These are phyloP conservation scores for Hipparchia sbordonii DNA, from an alignment of 2,888 invertebrate genomes.

Conservation along the genomic window DNA sequence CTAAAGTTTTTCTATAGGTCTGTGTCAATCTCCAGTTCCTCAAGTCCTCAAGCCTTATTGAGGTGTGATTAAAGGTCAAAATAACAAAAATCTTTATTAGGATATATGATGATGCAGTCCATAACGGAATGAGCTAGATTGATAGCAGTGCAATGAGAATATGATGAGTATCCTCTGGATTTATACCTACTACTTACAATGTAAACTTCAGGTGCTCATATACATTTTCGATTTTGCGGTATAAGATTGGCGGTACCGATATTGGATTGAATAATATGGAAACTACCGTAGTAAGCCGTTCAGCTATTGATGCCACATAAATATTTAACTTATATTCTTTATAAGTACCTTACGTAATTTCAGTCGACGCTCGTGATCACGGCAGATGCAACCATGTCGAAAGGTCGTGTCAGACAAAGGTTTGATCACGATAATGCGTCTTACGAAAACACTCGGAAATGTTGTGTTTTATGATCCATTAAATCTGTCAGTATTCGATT, in stretches of 20 bases:
- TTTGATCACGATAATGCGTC: constrained; percentile 17
- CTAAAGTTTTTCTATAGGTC: too few species aligned
- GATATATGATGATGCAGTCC: neutral
- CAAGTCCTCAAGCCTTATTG: neutral
- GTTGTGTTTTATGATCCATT: neutral
- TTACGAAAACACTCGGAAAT: constrained; percentile 19
- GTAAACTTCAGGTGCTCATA: neutral
- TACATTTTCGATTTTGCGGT: neutral
- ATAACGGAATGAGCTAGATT: neutral
- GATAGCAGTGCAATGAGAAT: neutral
- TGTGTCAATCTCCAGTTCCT: too few species aligned
- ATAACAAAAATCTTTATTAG: too few species aligned
- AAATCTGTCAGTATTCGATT: neutral
- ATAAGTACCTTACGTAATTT: constrained; percentile 5
- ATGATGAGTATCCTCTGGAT: neutral
- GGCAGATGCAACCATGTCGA: constrained; percentile 23
- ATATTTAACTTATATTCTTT: constrained; percentile 1
- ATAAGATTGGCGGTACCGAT: neutral
- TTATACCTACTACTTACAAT: neutral
- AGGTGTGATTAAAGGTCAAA: too few species aligned
- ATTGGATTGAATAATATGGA: neutral
- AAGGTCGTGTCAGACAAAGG: constrained; percentile 14
- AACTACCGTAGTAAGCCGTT: neutral
- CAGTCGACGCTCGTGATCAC: constrained; percentile 14
- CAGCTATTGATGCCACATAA: neutral